These are phyloP conservation scores for Heterotilapia buettikoferi DNA, from an alignment of 2,113 vertebrate genomes.

Conservation along the genomic window DNA sequence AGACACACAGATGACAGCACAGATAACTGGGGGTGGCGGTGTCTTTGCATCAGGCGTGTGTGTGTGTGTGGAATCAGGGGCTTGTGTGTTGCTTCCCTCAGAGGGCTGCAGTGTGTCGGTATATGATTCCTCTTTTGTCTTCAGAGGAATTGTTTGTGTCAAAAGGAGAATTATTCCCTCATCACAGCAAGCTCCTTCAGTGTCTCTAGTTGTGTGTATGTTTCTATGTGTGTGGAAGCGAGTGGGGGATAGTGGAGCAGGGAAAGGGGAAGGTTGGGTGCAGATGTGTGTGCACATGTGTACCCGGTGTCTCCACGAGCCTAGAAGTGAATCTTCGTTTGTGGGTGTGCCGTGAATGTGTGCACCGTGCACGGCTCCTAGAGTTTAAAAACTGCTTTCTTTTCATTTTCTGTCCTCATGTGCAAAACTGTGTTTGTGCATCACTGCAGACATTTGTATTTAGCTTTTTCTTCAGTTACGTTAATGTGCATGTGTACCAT, in stretches of 20 bases:
- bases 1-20: conserved; percentile 9
- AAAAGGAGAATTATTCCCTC: conserved; percentile 42
- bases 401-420: conserved; percentile 1
- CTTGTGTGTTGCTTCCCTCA: not conserved
- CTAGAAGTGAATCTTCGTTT: not conserved
- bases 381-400: not conserved
- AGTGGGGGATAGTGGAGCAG: not conserved
- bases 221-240: not conserved
- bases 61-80: not conserved
- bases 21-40: conserved; percentile 4
- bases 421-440: not conserved
- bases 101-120: conserved; percentile 5
- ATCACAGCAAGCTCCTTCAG: not conserved
- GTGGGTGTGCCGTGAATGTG: conserved; percentile 32
- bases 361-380: not conserved
- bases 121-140: conserved; percentile 39
- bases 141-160: conserved; percentile 28
- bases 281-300: not conserved
- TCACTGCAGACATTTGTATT: not conserved
- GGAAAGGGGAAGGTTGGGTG: not conserved
- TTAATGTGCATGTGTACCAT: conserved; percentile 1
- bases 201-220: not conserved
- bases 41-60: conserved; percentile 5
- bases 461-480: not conserved
- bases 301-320: not conserved